These are phyloP conservation scores for Tympanoctomys barrerae DNA, from an alignment of 2,797 vertebrate species.

Conservation along the genomic window DNA sequence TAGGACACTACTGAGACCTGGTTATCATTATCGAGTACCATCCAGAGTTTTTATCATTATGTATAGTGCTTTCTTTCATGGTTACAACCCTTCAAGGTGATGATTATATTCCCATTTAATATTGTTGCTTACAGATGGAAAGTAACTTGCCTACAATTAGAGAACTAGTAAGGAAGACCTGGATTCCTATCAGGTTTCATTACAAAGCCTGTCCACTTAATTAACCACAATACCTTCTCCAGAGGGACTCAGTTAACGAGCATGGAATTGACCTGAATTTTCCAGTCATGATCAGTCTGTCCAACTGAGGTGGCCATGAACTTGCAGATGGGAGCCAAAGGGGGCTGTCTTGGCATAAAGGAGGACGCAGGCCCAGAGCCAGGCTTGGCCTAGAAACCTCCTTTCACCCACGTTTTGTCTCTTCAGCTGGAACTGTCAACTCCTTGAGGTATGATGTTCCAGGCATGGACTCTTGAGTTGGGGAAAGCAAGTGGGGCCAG, in stretches of 20 bases:
- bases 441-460: not conserved
- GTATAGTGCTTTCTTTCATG: not conserved
- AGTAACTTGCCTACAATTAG: not conserved
- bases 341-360: not conserved
- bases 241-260: not conserved
- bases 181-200: not conserved
- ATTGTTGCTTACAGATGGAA: not conserved
- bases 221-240: not conserved
- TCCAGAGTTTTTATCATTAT: not conserved
- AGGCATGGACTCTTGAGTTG: not conserved
- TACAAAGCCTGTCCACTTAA: not conserved
- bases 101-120: not conserved
- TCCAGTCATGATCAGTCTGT: not conserved
- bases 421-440: not conserved
- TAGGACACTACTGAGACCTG: not conserved
- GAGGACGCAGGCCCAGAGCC: not conserved
- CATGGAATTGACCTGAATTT: not conserved
- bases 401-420: not conserved
- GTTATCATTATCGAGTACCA: not conserved
- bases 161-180: not conserved
- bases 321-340: not conserved
- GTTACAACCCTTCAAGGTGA: not conserved
- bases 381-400: not conserved
- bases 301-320: not conserved
- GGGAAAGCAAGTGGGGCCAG: not conserved